phyloP scores from a whole-genome alignment of 2,888 invertebrate species.

The Elmis aenea region DNA sequence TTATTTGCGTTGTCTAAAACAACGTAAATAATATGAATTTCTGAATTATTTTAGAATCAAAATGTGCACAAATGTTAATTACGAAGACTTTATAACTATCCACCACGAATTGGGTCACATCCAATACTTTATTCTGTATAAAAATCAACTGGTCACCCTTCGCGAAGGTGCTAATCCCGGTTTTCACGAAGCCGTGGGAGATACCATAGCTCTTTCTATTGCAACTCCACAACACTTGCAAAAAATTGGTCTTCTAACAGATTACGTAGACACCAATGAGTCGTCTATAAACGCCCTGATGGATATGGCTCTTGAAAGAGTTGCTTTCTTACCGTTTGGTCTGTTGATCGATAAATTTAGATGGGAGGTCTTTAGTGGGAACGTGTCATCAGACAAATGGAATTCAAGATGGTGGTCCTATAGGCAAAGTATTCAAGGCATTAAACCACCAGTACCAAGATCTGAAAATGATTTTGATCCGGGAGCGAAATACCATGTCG shows the following conservation, averaged over 20 bases:
- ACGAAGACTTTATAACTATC: slow-evolving; percentile 57
- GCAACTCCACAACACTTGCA: slow-evolving; percentile 50
- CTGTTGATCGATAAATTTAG: slow-evolving; percentile 54
- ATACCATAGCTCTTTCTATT: slow-evolving; percentile 56
- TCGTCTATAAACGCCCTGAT: slow-evolving; percentile 48
- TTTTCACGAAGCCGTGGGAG: slow-evolving; percentile 61
- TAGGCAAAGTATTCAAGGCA: slow-evolving; percentile 46
- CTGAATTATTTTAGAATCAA: slow-evolving; percentile 54
- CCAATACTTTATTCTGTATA: slow-evolving; percentile 59
- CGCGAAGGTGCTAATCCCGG: slow-evolving; percentile 55
- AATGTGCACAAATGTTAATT: slow-evolving; percentile 55
- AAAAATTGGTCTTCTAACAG: slow-evolving; percentile 45
- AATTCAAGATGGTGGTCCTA: slow-evolving; percentile 49
- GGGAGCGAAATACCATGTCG: slow-evolving; percentile 47
- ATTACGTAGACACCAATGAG: slow-evolving; percentile 40
- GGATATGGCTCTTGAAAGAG: slow-evolving; percentile 46
- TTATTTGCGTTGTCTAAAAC: no score
- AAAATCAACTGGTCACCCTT: slow-evolving; percentile 50
- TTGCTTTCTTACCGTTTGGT: slow-evolving; percentile 55
- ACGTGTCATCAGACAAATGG: slow-evolving; percentile 41
- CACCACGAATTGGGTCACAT: slow-evolving; percentile 72
- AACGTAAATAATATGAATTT: no score
- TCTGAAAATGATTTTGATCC: slow-evolving; percentile 47
- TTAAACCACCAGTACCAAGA: slow-evolving; percentile 43
- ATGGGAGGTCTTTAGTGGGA: slow-evolving; percentile 51